Base-by-base conservation (phyloP, 2,797 vertebrate genomes). In the Moxostoma hubbsi region DNA sequence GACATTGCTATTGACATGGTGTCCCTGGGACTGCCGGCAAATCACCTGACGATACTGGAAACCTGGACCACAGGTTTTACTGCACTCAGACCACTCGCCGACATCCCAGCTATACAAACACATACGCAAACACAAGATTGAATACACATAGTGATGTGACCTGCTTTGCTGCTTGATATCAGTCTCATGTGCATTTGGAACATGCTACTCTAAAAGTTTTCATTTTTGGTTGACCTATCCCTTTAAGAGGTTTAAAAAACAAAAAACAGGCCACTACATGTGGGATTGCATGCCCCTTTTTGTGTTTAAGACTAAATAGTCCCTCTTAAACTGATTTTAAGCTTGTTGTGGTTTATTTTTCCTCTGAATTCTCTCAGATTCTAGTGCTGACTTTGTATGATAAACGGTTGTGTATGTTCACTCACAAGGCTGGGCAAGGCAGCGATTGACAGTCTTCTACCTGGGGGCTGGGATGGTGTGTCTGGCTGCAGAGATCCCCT, bases 61-160 rank as follows among this genome's bases (percentile, higher is more conserved):
- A 47, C 93, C 93, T 0, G 91, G 92, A 9, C 93, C 93, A 53
- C 93, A 94, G n/a, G 73, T 92, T 85, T 87, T 89, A 84, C 90
- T 93, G 89, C 93, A 94, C 16, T 93, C 92, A n/a, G 93, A 94
- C 93, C 93, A 94, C 86, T 93, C 93, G 8, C 93, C 93, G 8
- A 93, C 57, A 8, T 94, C 93, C 93, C 92, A 94, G 85, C 93
- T 94, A 64, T 66, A 77, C 53, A 65, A 15, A 77, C 12, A 76
- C 49, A 51, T 82, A 87, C 70, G 83, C 66, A 86, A 75, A 36
- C 36, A 36, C 36, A 36, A 36, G 36, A 59, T 12, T 51, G 10
- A 59, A 61, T 9, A 2, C 59, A 64, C 15, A 13, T 13, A 9
- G 7, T 8, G 7, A 54, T 54, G 53, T 54, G 53, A 57, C 8